Conservation (phyloP, 2,797 vertebrate genomes). For the Tympanoctomys barrerae region DNA sequence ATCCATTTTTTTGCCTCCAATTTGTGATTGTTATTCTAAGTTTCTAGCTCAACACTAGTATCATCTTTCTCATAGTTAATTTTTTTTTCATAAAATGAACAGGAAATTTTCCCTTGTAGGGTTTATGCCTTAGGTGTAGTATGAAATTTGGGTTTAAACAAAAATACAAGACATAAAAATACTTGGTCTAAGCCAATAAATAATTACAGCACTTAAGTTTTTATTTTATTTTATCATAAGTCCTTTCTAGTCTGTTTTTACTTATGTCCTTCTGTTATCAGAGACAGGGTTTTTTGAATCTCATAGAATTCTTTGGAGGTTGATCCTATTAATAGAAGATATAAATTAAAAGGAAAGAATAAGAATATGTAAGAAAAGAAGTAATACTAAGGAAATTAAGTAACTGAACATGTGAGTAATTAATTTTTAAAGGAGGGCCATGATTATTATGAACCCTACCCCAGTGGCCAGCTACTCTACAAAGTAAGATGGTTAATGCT, state of each 20-base stretch:
- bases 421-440: neutral
- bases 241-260: neutral
- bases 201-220: neutral
- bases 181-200: neutral
- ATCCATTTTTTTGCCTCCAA: neutral
- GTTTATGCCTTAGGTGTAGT: neutral
- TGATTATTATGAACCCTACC: neutral
- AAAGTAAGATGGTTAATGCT: neutral
- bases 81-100: neutral
- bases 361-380: conserved; percentile 28
- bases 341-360: neutral
- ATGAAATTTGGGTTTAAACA: neutral
- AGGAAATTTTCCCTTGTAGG: neutral
- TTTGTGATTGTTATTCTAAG: neutral
- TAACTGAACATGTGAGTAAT: neutral
- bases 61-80: neutral
- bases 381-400: neutral
- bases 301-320: neutral
- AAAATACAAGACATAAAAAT: neutral
- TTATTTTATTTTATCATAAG: neutral
- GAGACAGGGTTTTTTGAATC: conserved; percentile 1
- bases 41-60: neutral
- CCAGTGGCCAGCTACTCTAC: neutral
- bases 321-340: neutral
- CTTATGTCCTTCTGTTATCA: neutral